Percentiles rank a stretch among this genome's conserved stretches.
Conservation (phyloP, 2,888 invertebrate genomes). For the Ochropacha duplaris region DNA sequence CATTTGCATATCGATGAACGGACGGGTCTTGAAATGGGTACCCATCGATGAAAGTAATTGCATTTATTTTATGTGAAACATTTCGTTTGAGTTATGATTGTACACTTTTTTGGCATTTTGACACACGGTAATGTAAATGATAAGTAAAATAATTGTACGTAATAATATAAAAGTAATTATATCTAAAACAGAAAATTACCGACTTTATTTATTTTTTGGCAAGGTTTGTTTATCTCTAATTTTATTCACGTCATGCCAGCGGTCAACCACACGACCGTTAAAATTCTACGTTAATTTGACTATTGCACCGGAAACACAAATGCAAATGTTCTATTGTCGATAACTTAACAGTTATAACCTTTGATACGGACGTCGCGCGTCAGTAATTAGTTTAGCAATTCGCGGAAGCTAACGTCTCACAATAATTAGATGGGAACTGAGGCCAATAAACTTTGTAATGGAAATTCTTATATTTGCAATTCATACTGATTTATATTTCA, state of each 20-base stretch:
- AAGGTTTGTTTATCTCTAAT: slow-evolving; percentile 10
- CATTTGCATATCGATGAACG: slow-evolving; percentile 81
- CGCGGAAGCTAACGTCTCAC: slow-evolving; percentile 42
- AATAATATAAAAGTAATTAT: neutral
- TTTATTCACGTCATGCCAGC: slow-evolving; percentile 38
- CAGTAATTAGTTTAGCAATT: slow-evolving; percentile 59
- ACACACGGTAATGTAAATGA: too few relatives aligned
- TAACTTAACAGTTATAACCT: slow-evolving; percentile 67
- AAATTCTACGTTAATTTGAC: slow-evolving; percentile 69
- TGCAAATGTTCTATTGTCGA: slow-evolving; percentile 76
- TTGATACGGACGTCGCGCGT: slow-evolving; percentile 44
- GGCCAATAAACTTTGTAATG: slow-evolving; percentile 45
- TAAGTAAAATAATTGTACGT: too few relatives aligned
- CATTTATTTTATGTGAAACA: slow-evolving; percentile 19
- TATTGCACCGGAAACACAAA: slow-evolving; percentile 68
- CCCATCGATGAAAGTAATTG: neutral
- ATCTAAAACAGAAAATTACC: too few relatives aligned
- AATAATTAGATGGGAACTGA: slow-evolving; percentile 20
- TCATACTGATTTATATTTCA: slow-evolving; percentile 33
- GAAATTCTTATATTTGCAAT: slow-evolving; percentile 22
- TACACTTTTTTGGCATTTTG: too few relatives aligned
- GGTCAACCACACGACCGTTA: slow-evolving; percentile 69
- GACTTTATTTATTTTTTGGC: slow-evolving; percentile 1
- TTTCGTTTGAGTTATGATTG: slow-evolving; percentile 5
- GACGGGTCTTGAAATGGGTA: slow-evolving; percentile 23